Evolutionary conservation across 2,888 invertebrate genomes (phyloP).

Genomic region (Drosophila subsilvestris): DNA sequence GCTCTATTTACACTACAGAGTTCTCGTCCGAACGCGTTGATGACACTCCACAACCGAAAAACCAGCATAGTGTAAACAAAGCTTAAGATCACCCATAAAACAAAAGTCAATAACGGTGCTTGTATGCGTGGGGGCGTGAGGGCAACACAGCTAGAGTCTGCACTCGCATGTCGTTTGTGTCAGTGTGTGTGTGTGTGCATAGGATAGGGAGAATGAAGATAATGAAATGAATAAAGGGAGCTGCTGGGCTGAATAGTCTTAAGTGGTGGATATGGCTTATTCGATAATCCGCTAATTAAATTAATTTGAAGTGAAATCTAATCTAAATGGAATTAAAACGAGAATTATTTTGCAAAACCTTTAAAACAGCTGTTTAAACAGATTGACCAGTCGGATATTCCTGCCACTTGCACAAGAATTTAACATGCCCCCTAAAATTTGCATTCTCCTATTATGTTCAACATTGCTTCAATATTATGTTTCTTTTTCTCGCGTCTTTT

Average conservation of each 20-base stretch:
- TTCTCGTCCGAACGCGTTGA: not conserved
- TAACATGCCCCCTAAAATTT: slow-evolving; percentile 4
- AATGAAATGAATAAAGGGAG: not conserved
- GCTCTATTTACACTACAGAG: not conserved
- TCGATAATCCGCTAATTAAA: not conserved
- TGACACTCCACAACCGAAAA: not conserved
- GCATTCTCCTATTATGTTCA: slow-evolving; percentile 15
- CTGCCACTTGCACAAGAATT: not conserved
- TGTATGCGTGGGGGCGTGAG: not conserved
- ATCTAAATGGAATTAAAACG: not conserved
- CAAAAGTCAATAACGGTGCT: not conserved
- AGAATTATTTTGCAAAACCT: not conserved
- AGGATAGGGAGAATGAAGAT: not conserved
- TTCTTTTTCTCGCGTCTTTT: slow-evolving; percentile 23
- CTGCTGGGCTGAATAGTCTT: not conserved
- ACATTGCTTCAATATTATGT: slow-evolving; percentile 22
- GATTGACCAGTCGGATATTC: no score
- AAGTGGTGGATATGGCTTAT: not conserved
- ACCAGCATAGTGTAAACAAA: not conserved
- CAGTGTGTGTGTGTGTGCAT: not conserved
- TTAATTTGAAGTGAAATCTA: not conserved
- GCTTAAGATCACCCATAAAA: not conserved
- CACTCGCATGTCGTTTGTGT: no score
- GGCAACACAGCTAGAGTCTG: not conserved
- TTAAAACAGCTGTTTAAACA: no score